Base-by-base conservation (phyloP, 2,888 invertebrate species). In the Teleiodes luculella region DNA sequence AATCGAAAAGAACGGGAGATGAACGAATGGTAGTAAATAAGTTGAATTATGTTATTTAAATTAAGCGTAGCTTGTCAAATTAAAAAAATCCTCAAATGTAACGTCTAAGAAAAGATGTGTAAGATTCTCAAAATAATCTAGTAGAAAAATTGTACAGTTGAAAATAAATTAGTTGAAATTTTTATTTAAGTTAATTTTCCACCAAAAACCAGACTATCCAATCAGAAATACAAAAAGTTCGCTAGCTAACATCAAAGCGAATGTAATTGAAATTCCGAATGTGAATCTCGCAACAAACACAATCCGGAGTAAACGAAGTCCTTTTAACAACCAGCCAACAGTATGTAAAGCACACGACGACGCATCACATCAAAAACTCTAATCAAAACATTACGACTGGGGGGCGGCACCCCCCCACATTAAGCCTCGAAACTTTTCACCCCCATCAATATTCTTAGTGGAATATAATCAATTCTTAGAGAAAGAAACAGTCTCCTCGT, bases 391-490 rank as follows among this genome's bases (percentile, higher is more conserved):
- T 75, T 73, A 76, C 71, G 69, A 67, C 67, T 33, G 35, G 16
- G 48, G 43, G 14, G 20, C 24, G 20, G 13, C 13, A 54, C 59
- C 59, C 60, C 58, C 53, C 57, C 59, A 62, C 65, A 74, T 73
- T 74, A 73, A 74, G 72, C 70, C 58, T 63, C 68, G 72, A 78
- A 83, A 80, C 74, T 80, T 83, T 76, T 66, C 69, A 72, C 68
- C 70, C 77, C 80, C 84, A 83, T 86, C 86, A 86, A 86, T 87
- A 87, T 85, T 86, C 86, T 83, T 83, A 85, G 83, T 79, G 77
- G 82, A 86, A 87, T 86, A 85, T 86, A 89, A 89, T 89, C 88
- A 89, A 88, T 89, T 88, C 88, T 84, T 83, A 82, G 78, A 72
- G 85, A 88, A 88, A 89, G 88, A 88, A 89, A 89, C 88, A 87